Conservation (phyloP, 2,797 vertebrate genomes). For the Champsocephalus esox region DNA sequence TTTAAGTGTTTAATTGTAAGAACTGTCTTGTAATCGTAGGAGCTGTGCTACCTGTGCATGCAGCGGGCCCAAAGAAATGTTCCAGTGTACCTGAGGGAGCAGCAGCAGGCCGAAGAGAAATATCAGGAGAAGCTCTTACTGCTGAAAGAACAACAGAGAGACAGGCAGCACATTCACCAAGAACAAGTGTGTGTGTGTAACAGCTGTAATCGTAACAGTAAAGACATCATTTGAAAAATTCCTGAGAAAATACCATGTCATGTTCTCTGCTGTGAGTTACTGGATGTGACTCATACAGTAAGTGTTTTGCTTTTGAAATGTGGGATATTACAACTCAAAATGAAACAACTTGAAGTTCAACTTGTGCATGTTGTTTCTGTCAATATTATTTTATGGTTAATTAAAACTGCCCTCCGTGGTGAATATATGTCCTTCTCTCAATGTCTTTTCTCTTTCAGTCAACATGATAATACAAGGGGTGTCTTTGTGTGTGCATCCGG, state of each 20-base stretch:
- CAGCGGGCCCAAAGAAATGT: constrained; percentile 83
- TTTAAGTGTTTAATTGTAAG: background rate
- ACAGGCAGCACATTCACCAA: constrained; percentile 75
- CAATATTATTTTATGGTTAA: constrained; percentile 16
- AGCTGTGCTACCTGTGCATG: constrained; percentile 89
- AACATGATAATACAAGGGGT: background rate
- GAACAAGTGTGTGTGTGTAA: constrained; percentile 75
- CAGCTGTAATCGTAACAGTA: too few relatives aligned
- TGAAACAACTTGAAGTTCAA: constrained; percentile 13
- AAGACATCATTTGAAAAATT: background rate
- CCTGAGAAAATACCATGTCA: background rate
- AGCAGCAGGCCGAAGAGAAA: constrained; percentile 75
- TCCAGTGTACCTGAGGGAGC: constrained; percentile 71
- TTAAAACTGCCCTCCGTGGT: constrained; percentile 8
- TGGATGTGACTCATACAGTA: background rate
- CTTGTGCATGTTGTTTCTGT: constrained; percentile 14
- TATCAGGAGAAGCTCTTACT: constrained; percentile 80
- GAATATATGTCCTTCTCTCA: background rate
- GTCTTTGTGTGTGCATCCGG: constrained; percentile 23
- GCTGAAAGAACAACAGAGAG: constrained; percentile 78
- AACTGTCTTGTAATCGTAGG: constrained; percentile 71
- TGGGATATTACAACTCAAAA: constrained; percentile 14
- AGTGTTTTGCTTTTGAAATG: background rate
- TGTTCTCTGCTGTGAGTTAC: background rate
- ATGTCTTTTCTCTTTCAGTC: background rate